Base-by-base conservation (phyloP, 2,888 invertebrate genomes). In the Chalcis sispes region DNA sequence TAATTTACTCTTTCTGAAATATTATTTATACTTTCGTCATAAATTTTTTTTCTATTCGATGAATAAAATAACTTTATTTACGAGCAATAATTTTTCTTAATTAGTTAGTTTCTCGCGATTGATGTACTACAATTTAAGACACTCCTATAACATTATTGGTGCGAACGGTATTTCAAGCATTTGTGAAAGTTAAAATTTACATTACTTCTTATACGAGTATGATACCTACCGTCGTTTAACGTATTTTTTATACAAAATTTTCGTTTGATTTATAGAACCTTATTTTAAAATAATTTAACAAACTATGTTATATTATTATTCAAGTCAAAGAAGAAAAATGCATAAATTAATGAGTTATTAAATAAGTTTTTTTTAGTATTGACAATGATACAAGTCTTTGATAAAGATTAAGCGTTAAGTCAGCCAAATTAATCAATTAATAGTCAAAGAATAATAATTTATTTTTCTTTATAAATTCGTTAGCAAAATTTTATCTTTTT, bases 131-230 rank as follows among this genome's bases (percentile, higher is more conserved):
- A 61, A 61, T 52, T 40, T 42, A 50, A 52, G 27, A 52, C 27
- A 61, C 50, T 50, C 61, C 7, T 29, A 52, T 70, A 70, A 36
- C 20, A 61, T 50, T 27, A 27, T 25, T 48, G n/a, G 59, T 59
- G 59, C 48, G 59, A 36, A 50, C 23, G 59, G 58, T 25, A 52
- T 71, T 52, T 52, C 27, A 52, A 61, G 62, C 20, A 36, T 32
- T 64, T 64, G 56, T 48, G 72, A 72, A 72, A 72, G 64, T 54
- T 56, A 7, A n/a, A 25, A n/a, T 27, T 54, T 46, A 56, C 56
- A 62, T 46, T 46, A 42, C 32, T 4, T 29, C 42, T 56, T 23
- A 20, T 32, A 13, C 15, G 29, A 46, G 27, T n/a, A n/a, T n/a
- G n/a, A 15, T 42, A 61, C 7, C 10, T 32, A 15, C n/a, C 25